Percentiles rank a stretch among this genome's conserved stretches.
These are phyloP conservation scores for Grapholita molesta DNA, from an alignment of 1,140 invertebrate species.

Conservation along the genomic window DNA sequence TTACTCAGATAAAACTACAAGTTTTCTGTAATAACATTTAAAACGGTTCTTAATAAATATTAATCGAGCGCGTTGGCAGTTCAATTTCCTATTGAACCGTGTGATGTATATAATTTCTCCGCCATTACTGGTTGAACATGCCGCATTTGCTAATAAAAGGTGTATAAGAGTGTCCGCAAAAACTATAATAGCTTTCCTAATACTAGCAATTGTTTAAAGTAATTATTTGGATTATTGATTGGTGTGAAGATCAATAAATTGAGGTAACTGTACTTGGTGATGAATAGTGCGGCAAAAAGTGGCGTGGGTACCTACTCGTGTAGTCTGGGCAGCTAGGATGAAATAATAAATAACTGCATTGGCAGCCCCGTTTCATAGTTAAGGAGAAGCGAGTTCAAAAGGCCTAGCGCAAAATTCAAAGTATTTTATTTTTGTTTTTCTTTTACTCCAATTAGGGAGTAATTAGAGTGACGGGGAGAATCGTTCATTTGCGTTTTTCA, in stretches of 20 bases:
- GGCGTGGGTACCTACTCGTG: too few relatives aligned
- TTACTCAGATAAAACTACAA: conserved; percentile 35
- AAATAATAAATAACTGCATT: neutral
- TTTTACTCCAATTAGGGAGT: too few relatives aligned
- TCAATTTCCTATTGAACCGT: conserved; percentile 25
- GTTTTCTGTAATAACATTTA: conserved; percentile 33
- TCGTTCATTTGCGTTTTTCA: too few relatives aligned
- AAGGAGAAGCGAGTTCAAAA: too few relatives aligned
- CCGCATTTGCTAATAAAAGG: neutral
- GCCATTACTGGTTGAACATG: neutral
- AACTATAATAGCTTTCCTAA: conserved; percentile 1
- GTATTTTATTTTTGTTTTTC: too few relatives aligned
- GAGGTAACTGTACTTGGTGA: neutral
- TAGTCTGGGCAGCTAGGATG: neutral
- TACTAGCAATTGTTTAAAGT: conserved; percentile 11
- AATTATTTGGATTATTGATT: conserved; percentile 17
- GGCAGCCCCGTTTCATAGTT: too few relatives aligned
- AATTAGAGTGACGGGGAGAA: too few relatives aligned
- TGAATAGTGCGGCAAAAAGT: neutral
- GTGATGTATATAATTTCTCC: conserved; percentile 10
- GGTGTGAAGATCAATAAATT: conserved; percentile 9
- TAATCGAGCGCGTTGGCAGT: conserved; percentile 29
- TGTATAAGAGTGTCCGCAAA: neutral
- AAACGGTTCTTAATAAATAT: conserved; percentile 48
- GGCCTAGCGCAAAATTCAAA: too few relatives aligned